Base-by-base conservation (phyloP, 2,888 invertebrate species). In the Gymnosoma rotundatum region DNA sequence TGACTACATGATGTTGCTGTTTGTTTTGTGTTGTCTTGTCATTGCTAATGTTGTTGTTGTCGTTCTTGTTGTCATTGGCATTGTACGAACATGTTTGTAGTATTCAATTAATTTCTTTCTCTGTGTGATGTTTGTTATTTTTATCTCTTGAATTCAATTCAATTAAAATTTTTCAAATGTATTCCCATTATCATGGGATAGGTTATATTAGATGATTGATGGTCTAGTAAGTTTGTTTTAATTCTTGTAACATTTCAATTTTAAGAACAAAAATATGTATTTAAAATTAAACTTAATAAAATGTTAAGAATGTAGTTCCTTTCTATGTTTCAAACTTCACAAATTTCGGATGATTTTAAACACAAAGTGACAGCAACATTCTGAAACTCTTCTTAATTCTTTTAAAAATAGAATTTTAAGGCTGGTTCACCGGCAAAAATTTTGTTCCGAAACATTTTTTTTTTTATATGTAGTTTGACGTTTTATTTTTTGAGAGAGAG, bases 21-120 rank as follows among this genome's bases (percentile, higher is more conserved):
- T 73, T 78, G 72, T 81, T 70, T 75, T 81, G 25, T 78, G 48
- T 64, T 78, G 60, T 56, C 70, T 67, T 45, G 6, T 58, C 75
- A 63, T 69, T 52, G 7, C 8, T 32, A 6, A 5, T 32, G 32
- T 5, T 54, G 50, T 36, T 73, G 80, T 48, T 58, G 70, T 58
- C 61, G 21, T 52, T 52, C 20, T 58, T 58, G 70, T 58, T 75
- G 75, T 64, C 75, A 60, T 79, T 78, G 61, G 56, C 69, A 58
- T 72, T 67, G 52, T 75, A 32, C 16, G 66, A 45, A 63, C 75
- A 67, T 74, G 66, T 73, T 82, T 72, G 36, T 70, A 48, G 63
- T 76, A 79, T 83, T 75, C 76, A 83, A 83, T 83, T 80, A 83
- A 80, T 83, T 75, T 83, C 80, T 76, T 76, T 73, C 72, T 78